A percentile compares a stretch with the other conserved stretches of the same genome.
Conservation (phyloP, 2,888 invertebrate genomes). For the Hyppa rectilinea region DNA sequence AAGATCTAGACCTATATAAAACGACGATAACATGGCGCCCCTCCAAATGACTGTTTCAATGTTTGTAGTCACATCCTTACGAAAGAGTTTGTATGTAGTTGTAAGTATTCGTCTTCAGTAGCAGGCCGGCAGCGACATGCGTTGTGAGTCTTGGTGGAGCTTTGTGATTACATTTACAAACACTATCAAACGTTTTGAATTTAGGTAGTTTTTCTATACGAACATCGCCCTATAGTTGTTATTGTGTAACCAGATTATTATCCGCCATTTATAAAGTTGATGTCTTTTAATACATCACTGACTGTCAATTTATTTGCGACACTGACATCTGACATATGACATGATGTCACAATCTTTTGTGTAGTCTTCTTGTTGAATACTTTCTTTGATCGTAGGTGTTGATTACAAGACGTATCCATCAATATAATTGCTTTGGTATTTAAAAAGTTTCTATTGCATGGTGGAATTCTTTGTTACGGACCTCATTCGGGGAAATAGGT, state of each 20-base stretch:
- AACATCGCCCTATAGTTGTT: not conserved
- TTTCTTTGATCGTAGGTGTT: constrained; percentile 25
- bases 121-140: too few relatives aligned
- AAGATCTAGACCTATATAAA: too few relatives aligned
- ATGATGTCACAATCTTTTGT: constrained; percentile 19
- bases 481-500: too few relatives aligned
- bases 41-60: too few relatives aligned
- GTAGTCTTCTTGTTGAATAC: constrained; percentile 17
- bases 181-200: too few relatives aligned
- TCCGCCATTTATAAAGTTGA: not conserved
- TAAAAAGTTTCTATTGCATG: constrained; percentile 2
- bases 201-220: too few relatives aligned
- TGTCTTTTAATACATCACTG: not conserved
- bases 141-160: too few relatives aligned
- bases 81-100: too few relatives aligned
- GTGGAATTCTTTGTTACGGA: not conserved
- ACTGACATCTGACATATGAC: constrained; percentile 14
- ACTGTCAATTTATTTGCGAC: constrained; percentile 32
- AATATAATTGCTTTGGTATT: constrained; percentile 31
- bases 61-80: too few relatives aligned
- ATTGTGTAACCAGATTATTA: not conserved
- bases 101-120: too few relatives aligned
- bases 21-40: too few relatives aligned
- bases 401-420: constrained; percentile 21
- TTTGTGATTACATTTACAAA: too few relatives aligned